A percentile compares a stretch with the other conserved stretches of the same genome.
Conservation (phyloP, 2,113 vertebrate species). For the human (Homo sapiens) region GRCh38 chr2:47881501-47882000, state of each 20-base stretch:
- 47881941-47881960: too few species aligned
- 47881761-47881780: too few species aligned
- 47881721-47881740: not conserved
- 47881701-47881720: not conserved
- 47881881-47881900: too few species aligned
- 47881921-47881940: too few species aligned
- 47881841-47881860: too few species aligned
- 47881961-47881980: too few species aligned
- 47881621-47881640: not conserved
- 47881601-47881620: conserved; percentile 4
- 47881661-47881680: not conserved
- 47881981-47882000: too few species aligned
- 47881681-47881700: not conserved
- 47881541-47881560: not conserved
- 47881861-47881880: too few species aligned
- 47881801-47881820: too few species aligned
- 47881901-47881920: too few species aligned
- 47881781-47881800: too few species aligned
- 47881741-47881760: not conserved
- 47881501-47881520: not conserved
- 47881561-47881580: not conserved
- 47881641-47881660: not conserved
- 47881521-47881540: not conserved
- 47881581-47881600: not conserved
- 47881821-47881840: too few species aligned